Evolutionary conservation across 53 echinoderm and acorn worm genomes (phyloP), one percentile per base, ranked within the genome.

Genomic region (Zoroaster sp.): DNA sequence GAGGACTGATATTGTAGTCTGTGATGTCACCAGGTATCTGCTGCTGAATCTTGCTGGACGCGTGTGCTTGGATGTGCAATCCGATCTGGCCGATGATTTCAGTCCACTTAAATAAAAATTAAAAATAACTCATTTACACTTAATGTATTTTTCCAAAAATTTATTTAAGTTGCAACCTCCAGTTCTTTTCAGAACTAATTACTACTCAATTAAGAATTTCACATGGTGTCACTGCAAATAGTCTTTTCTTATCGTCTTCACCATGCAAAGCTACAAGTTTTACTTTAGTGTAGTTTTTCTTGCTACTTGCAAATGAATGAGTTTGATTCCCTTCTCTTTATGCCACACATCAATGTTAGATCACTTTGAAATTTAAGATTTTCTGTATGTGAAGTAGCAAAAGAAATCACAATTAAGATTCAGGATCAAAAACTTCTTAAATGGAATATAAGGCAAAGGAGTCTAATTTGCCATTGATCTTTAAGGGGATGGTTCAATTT

Each of bases 11-110:
- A 37, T 71, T 71, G 71, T 45, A 85, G 71, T 85, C 85, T 35
- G 85, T 54, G 9, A 82, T 68, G 45, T 41, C 66, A 30, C 66
- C 82, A 1, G 82, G 11, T 33, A 42, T 75, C 5, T 66, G 39
- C 7, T 37, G 66, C 45, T 66, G 54, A 36, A 41, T 17, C 18
- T 68, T 67, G 66, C 47, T 68, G 47, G 78, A 36, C 8, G 54
- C 1, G 6, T 88, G 78, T 9, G 66, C 35, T 35, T 78, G 77
- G 32, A 88, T 88, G 69, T 88, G 69, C 18, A 28, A 68, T 30
- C 77, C 66, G 11, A 88, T 88, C 31, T 77, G 14, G 10, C 31
- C 35, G 34, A 77, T 77, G 35, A 88, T 88, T 43, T 88, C 78
- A 66, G 88, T 78, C 46, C 78, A 66, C 88, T 88, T 67, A 35